Base-by-base conservation (phyloP, 92 coral and sea anemone species). In the Blastomussa wellsi region DNA sequence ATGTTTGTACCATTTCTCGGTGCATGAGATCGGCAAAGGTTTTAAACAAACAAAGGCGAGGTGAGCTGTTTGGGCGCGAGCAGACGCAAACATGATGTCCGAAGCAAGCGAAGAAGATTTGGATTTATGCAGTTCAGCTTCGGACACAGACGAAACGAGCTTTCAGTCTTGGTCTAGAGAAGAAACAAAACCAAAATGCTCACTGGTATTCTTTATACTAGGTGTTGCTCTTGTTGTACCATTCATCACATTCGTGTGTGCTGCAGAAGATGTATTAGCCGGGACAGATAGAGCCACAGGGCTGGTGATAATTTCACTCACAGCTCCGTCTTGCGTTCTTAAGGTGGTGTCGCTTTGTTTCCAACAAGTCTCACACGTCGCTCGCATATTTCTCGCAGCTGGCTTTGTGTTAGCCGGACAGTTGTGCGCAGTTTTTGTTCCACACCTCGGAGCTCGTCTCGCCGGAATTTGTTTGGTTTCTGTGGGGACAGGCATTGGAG, bases 381-480 rank as follows among this genome's bases (percentile, higher is more conserved):
- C 90, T 6, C 82, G 84, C 15, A 48, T 86, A 4, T 82, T 93
- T 62, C 51, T 86, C 66, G 74, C 84, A 79, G 87, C 85, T 69
- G 64, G 86, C 16, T 86, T 93, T 57, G 81, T 93, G 38, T 52
- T 88, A 2, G 79, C 68, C 0, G 97, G 97, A 31, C 77, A 90
- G 80, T 70, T 94, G 5, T 79, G 86, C 32, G 72, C 81, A 26
- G 95, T 92, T 65, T 90, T 93, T 44, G 86, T 83, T 19, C 66
- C 90, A 3, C 77, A 72, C 77, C 64, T 82, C 8, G 82, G 83
- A 41, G 53, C 89, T 2, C 91, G 94, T n/a, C 66, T 92, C 15
- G 89, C 72, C 16, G 98, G 98, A 22, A 79, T 92, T 76, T 94
- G 93, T 72, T 67, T 94, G 9, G 85, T 92, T 29, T 92, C 98